A percentile compares a stretch with the other conserved stretches of the same genome.
These are phyloP conservation scores for Ormyrus labotus DNA, from an alignment of 2,888 invertebrate species.

Conservation along the genomic window DNA sequence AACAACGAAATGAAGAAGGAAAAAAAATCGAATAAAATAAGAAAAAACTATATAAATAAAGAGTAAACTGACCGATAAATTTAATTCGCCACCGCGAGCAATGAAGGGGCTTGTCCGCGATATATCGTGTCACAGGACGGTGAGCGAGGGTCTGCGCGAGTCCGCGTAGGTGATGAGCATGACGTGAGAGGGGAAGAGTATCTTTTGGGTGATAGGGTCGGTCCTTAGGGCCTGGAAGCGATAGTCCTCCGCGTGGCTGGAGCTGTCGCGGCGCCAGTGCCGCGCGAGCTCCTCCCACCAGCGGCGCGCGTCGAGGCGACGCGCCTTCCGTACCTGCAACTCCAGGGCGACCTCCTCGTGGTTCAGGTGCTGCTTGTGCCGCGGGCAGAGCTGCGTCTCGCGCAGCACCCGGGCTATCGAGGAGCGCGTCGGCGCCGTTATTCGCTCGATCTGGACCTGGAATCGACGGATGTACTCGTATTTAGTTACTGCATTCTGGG, in stretches of 20 bases:
- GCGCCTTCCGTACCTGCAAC: constrained; percentile 63
- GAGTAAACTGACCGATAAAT: no score
- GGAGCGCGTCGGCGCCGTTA: constrained; percentile 83
- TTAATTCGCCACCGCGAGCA: no score
- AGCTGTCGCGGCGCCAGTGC: constrained; percentile 48
- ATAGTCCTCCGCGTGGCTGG: constrained; percentile 47
- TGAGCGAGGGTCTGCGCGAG: constrained; percentile 25
- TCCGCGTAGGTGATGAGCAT: constrained; percentile 60
- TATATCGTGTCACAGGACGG: background rate
- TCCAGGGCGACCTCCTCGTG: constrained; percentile 59
- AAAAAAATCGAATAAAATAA: no score
- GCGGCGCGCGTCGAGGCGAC: constrained; percentile 63
- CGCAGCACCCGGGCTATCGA: constrained; percentile 77
- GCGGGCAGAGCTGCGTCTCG: constrained; percentile 63
- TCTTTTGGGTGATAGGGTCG: constrained; percentile 65
- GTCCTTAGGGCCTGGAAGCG: constrained; percentile 64
- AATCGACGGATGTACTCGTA: no score
- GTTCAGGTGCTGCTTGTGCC: constrained; percentile 61
- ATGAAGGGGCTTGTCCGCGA: no score
- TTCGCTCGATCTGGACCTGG: constrained; percentile 60
- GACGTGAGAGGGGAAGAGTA: constrained; percentile 63
- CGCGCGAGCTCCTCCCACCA: constrained; percentile 67
- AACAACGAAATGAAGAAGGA: no score
- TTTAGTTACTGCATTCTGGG: no score
- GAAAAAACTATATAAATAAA: no score